phyloP scores from a whole-genome alignment of 2,113 vertebrate genomes.

The Anhinga anhinga region DNA sequence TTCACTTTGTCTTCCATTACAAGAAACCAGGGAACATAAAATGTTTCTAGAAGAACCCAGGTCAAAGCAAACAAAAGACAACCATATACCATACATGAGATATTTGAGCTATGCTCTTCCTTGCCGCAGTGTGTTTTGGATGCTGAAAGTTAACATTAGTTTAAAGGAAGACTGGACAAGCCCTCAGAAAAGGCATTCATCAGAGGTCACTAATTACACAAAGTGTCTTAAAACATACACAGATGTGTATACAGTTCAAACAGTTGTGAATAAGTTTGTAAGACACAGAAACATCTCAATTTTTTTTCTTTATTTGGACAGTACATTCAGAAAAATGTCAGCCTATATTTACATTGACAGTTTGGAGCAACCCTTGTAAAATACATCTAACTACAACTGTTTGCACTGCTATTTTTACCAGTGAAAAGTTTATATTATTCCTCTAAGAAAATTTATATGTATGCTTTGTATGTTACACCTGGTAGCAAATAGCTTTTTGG shows the following conservation, averaged over 20 bases:
- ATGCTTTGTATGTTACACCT: not conserved
- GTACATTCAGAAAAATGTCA: not conserved
- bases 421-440: not conserved
- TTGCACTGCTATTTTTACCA: not conserved
- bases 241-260: not conserved
- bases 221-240: not conserved
- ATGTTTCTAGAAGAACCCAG: not conserved
- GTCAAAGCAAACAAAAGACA: not conserved
- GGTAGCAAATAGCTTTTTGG: not conserved
- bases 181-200: not conserved
- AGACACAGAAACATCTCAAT: not conserved
- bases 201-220: not conserved
- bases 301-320: not conserved
- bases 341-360: not conserved
- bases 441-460: not conserved
- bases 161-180: not conserved
- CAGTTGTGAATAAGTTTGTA: not conserved
- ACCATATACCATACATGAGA: not conserved
- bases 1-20: not conserved
- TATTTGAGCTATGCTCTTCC: not conserved
- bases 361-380: not conserved
- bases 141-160: not conserved
- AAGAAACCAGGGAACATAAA: not conserved
- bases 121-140: not conserved
- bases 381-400: not conserved